Percentiles rank a stretch among this genome's conserved stretches.
Evolutionary conservation across 2,888 invertebrate genomes (phyloP).

Genomic region (Arge pagana): DNA sequence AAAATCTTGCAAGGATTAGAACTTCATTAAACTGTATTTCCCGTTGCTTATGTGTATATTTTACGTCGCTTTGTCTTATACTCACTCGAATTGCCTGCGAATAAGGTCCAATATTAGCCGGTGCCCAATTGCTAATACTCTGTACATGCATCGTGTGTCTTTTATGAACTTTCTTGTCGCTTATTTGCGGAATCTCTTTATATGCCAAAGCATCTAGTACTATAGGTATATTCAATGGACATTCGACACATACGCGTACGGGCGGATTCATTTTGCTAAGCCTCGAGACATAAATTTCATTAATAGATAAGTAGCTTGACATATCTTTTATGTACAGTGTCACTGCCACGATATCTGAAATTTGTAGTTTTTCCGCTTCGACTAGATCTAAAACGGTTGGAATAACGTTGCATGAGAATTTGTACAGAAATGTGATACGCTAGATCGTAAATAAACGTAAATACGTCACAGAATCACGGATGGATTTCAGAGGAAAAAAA

Average conservation of each 20-base stretch:
- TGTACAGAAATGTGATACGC: too few species aligned
- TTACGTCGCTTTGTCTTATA: too few species aligned
- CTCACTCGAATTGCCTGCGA: constrained; percentile 87
- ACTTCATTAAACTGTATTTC: background rate
- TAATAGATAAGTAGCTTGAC: constrained; percentile 76
- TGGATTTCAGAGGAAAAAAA: too few species aligned
- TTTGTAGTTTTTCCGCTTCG: constrained; percentile 49
- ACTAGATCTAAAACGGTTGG: constrained; percentile 45
- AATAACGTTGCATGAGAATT: too few species aligned
- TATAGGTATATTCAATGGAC: constrained; percentile 76
- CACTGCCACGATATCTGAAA: constrained; percentile 75
- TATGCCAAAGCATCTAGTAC: constrained; percentile 77
- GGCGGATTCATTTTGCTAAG: constrained; percentile 83
- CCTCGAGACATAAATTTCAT: constrained; percentile 75
- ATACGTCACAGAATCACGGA: too few species aligned
- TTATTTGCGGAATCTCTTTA: constrained; percentile 49
- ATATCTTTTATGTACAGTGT: constrained; percentile 85
- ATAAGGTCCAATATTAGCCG: constrained; percentile 95
- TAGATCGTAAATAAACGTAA: too few species aligned
- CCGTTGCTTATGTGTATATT: too few species aligned
- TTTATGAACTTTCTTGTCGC: constrained; percentile 46
- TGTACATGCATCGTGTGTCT: constrained; percentile 91
- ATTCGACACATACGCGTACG: constrained; percentile 83
- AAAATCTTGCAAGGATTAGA: constrained; percentile 1
- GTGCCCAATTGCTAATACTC: constrained; percentile 97